Base-by-base conservation (phyloP, 2,113 vertebrate species). In the Pachyramphus minor region DNA sequence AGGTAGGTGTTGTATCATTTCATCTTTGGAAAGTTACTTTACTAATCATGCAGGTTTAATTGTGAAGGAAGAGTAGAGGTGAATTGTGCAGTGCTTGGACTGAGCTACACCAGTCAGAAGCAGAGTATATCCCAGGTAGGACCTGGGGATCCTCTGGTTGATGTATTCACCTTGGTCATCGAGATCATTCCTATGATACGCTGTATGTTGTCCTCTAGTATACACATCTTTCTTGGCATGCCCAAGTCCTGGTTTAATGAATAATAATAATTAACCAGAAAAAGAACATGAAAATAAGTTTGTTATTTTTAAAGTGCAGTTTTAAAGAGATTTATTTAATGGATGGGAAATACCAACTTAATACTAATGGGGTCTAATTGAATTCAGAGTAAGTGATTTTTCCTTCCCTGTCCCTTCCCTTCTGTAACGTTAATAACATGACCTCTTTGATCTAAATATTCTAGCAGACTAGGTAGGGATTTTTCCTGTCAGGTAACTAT, bases 401-500 rank as follows among this genome's bases (percentile, higher is more conserved):
- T 52, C 6, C 13, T 59, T 47, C 27, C 0, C 1, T 33, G 9
- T 72, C 12, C 72, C n/a, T 74, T 89, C 45, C 15, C 33, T 92
- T 13, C 60, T 90, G 31, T 64, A 82, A 72, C 44, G 31, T 81
- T 69, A 79, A 83, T 92, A 87, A 84, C 0, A 25, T 69, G 47
- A 74, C 62, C 19, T 79, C 31, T 84, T 75, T 15, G 14, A 37
- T 85, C 28, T 79, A 82, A 95, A 74, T 93, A 62, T 82, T 87
- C 49, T 41, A 74, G 63, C 47, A 91, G 27, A 73, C 25, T 31
- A 86, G 41, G 41, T 60, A 72, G 64, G 44, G 37, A 45, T 63
- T 88, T 94, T 89, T 91, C 30, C 68, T 77, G 3, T 60, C 74
- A 42, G 69, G 22, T 92, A 66, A 87, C 75, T 84, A 76, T 20